Evolutionary conservation across 2,797 vertebrate genomes (phyloP).

Genomic region (Muscicapa comitata): DNA sequence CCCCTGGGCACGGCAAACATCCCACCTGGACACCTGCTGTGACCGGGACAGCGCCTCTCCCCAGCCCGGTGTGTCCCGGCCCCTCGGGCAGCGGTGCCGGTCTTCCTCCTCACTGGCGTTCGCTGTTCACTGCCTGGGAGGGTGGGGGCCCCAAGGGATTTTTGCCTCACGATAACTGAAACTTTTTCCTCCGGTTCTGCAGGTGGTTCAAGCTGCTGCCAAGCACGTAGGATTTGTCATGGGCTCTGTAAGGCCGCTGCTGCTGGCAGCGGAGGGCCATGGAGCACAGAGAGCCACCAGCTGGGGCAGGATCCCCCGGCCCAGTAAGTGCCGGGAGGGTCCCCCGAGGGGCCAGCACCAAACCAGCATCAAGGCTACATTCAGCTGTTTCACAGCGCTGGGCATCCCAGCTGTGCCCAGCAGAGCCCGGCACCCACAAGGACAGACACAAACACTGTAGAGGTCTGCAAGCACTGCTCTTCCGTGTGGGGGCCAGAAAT

Average conservation of each 20-base stretch:
- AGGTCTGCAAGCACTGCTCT: neutral
- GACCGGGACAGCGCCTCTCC: neutral
- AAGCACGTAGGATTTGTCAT: neutral
- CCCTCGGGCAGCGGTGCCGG: neutral
- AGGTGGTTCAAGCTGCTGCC: neutral
- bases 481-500: neutral
- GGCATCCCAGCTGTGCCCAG: neutral
- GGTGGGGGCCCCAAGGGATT: neutral
- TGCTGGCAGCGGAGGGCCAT: accelerated
- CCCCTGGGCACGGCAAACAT: neutral
- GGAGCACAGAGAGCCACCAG: neutral
- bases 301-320: no score
- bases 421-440: accelerated
- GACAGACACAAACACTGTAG: accelerated
- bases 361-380: accelerated
- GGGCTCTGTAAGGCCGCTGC: neutral
- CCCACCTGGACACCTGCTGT: neutral
- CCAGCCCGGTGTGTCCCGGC: neutral
- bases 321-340: neutral
- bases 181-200: neutral
- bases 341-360: accelerated
- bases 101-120: accelerated
- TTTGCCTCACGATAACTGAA: neutral
- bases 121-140: neutral
- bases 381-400: accelerated